phyloP scores from a whole-genome alignment of 1,140 invertebrate genomes.

The Drosophila kikkawai region DNA sequence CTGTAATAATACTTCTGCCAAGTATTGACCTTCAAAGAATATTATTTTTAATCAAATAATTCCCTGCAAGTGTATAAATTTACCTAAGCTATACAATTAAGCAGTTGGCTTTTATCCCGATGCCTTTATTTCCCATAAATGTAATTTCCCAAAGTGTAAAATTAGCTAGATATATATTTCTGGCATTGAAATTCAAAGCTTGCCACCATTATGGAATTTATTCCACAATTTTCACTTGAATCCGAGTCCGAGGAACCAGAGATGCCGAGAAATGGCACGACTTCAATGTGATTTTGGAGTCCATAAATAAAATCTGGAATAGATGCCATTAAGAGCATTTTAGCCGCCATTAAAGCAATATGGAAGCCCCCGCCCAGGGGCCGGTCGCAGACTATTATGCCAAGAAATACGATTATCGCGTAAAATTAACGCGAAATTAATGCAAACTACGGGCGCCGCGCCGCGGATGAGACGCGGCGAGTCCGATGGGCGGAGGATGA shows the following conservation, averaged over 20 bases:
- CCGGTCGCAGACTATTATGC: conserved; percentile 37
- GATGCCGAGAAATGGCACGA: neutral
- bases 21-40: too few species aligned
- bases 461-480: conserved; percentile 16
- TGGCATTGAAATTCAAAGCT: neutral
- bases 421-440: conserved; percentile 81
- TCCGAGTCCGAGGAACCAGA: neutral
- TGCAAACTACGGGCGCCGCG: conserved; percentile 70
- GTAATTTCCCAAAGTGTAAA: neutral
- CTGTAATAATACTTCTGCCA: too few species aligned
- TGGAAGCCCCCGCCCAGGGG: conserved; percentile 41
- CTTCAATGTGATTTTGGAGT: conserved; percentile 76
- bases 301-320: conserved; percentile 82
- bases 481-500: neutral
- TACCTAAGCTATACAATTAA: neutral
- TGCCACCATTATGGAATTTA: conserved; percentile 10
- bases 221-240: conserved; percentile 16
- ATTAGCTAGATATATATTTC: conserved; percentile 5
- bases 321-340: conserved; percentile 78
- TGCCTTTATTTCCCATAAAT: conserved; percentile 1
- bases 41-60: neutral
- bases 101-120: neutral
- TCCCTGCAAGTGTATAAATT: neutral
- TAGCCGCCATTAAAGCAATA: conserved; percentile 82
- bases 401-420: conserved; percentile 80